Base-by-base conservation (phyloP, 2,888 invertebrate species). In the Drepanosiphum platanoidis region DNA sequence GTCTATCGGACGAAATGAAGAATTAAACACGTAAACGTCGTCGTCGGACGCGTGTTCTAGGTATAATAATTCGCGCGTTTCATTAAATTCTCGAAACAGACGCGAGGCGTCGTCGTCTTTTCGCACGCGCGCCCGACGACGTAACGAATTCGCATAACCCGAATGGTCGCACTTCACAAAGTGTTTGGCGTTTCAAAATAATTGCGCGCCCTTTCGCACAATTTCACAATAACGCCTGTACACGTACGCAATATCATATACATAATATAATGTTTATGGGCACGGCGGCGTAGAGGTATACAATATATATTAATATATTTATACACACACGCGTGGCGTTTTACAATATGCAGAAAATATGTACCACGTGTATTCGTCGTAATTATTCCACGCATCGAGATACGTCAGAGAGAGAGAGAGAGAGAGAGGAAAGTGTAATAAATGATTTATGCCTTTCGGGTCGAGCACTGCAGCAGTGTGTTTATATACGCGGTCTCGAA, bases 391-490 rank as follows among this genome's bases (percentile, higher is more conserved):
- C 8, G 4, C 36, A 27, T n/a, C n/a, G 36, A 3, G 27, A 11
- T 72, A 13, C 15, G n/a, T 11, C n/a, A 11, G 13, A 13, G 11
- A 13, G 58, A 1, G 18, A 5, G n/a, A 58, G 34, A 34, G n/a
- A 2, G 75, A 18, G n/a, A 7, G 18, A 32, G 18, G 36, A 8
- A 34, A 22, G 52, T 61, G 22, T 66, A 66, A 66, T 64, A 78
- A 68, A 78, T 66, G 78, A 78, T 78, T 78, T 78, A 66, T 42
- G 77, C 39, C 1, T 78, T 78, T 64, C 13, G 61, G 64, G 66
- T 77, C 42, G 42, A 32, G 13, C 13, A 52, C 15, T 52, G 52
- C 52, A 9, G 15, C 22, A 32, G 22, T 15, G 22, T n/a, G 27
- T 34, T 32, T 71, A 46, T 8, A 15, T n/a, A 32, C 34, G 27